Conservation (phyloP, 2,888 invertebrate species). For the Cantharis rufa region DNA sequence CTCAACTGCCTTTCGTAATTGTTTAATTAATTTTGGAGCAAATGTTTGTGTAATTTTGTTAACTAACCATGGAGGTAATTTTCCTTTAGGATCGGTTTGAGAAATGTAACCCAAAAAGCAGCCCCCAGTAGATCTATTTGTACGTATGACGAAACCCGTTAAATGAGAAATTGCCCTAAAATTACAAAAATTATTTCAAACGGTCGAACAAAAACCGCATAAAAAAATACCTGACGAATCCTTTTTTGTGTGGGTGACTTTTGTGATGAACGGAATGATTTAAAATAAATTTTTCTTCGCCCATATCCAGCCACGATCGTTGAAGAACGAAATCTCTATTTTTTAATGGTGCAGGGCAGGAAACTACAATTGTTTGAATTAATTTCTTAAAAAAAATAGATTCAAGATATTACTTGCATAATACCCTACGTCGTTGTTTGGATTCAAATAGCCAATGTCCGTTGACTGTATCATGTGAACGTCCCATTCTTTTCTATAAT, state of each 20-base stretch:
- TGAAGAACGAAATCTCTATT: constrained; percentile 91
- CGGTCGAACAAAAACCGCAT: neutral
- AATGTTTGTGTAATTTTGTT: constrained; percentile 86
- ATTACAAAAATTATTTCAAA: constrained; percentile 1
- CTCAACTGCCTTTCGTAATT: constrained; percentile 79
- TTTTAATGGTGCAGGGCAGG: constrained; percentile 83
- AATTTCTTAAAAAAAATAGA: constrained; percentile 2
- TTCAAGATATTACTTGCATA: constrained; percentile 74
- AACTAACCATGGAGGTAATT: constrained; percentile 86
- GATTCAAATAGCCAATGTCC: constrained; percentile 88
- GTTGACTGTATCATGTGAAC: constrained; percentile 84
- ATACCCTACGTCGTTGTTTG: constrained; percentile 91
- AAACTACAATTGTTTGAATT: constrained; percentile 63
- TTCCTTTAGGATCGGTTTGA: constrained; percentile 87
- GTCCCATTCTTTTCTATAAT: constrained; percentile 88
- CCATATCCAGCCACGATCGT: constrained; percentile 89
- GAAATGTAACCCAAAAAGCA: constrained; percentile 87
- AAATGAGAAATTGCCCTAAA: constrained; percentile 65
- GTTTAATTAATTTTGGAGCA: constrained; percentile 84
- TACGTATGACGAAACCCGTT: constrained; percentile 71
- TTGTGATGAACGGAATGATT: constrained; percentile 91
- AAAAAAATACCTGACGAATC: constrained; percentile 69
- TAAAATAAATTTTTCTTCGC: constrained; percentile 82
- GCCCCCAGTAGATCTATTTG: constrained; percentile 59
- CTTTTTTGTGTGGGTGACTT: constrained; percentile 81